phyloP scores from a whole-genome alignment of 2,888 invertebrate genomes.

The Trichopria drosophilae region DNA sequence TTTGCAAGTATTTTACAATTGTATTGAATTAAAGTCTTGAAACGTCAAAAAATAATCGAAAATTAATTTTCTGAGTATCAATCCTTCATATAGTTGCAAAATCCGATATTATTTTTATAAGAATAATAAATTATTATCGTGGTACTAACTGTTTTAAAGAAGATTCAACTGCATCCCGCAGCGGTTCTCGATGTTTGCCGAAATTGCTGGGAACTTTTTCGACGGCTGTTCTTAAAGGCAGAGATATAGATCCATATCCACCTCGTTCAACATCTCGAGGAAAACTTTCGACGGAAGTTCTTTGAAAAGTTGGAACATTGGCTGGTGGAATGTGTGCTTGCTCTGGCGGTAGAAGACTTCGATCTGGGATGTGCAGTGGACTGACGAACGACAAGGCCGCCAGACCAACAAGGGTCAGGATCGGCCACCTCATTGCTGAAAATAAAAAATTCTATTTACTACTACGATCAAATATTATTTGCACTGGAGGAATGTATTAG shows the following conservation, averaged over 20 bases:
- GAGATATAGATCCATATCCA: slow-evolving; percentile 56
- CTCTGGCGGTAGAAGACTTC: too few relatives aligned
- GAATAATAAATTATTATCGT: too few relatives aligned
- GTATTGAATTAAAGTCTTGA: too few relatives aligned
- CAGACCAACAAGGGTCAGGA: slow-evolving; percentile 34
- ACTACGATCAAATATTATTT: too few relatives aligned
- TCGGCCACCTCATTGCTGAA: slow-evolving; percentile 42
- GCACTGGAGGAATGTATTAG: too few relatives aligned
- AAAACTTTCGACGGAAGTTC: slow-evolving; percentile 59
- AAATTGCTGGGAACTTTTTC: slow-evolving; percentile 59
- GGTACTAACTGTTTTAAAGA: too few relatives aligned
- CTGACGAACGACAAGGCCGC: slow-evolving; percentile 36
- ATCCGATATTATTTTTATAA: too few relatives aligned
- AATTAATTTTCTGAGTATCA: too few relatives aligned
- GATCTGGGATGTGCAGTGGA: slow-evolving; percentile 47
- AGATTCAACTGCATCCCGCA: slow-evolving; percentile 34
- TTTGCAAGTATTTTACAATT: too few relatives aligned
- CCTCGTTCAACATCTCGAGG: slow-evolving; percentile 40
- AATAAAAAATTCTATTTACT: too few relatives aligned
- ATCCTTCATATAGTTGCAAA: too few relatives aligned
- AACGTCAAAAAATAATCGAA: too few relatives aligned
- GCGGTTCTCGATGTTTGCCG: slow-evolving; percentile 25
- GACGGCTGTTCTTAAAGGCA: slow-evolving; percentile 76
- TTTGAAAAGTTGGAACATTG: slow-evolving; percentile 53
- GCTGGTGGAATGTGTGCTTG: slow-evolving; percentile 17